A percentile compares a stretch with the other conserved stretches of the same genome.
Conservation (phyloP, 2,888 invertebrate species). For the Tubulanus polymorphus region DNA sequence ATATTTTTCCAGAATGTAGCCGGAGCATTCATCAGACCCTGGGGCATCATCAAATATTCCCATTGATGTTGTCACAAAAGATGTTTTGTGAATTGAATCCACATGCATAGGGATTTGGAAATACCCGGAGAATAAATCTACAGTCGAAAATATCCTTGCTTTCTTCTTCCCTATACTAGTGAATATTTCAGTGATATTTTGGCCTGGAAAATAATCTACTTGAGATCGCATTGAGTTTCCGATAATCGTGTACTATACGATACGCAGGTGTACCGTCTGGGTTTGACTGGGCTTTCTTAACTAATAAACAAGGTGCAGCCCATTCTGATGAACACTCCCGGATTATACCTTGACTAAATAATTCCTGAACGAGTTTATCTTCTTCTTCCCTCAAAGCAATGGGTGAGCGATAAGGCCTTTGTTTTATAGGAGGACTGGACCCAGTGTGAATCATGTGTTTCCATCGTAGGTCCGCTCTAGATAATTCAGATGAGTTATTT, state of each 20-base stretch:
- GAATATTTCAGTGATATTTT: no score
- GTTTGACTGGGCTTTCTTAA: no score
- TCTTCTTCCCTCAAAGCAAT: neutral
- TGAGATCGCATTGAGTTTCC: slow-evolving; percentile 6
- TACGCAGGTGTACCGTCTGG: no score
- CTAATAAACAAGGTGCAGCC: no score
- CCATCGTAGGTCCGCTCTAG: no score
- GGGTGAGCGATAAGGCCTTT: neutral
- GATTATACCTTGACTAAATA: slow-evolving; percentile 4
- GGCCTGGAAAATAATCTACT: slow-evolving; percentile 12
- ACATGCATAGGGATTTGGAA: slow-evolving; percentile 18
- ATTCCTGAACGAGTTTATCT: neutral
- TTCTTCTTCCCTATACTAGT: no score
- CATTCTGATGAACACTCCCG: neutral
- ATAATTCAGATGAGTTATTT: no score
- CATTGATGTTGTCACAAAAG: slow-evolving; percentile 16
- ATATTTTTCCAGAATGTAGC: slow-evolving; percentile 25
- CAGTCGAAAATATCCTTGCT: slow-evolving; percentile 16
- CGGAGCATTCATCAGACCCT: slow-evolving; percentile 25
- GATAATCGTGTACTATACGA: neutral
- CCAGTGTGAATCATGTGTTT: slow-evolving; percentile 2
- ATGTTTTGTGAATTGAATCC: slow-evolving; percentile 18
- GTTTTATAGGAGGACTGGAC: neutral
- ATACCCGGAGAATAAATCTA: slow-evolving; percentile 22
- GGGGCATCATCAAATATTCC: slow-evolving; percentile 21